phyloP scores from a whole-genome alignment of 2,797 vertebrate genomes.

The Schizopygopsis pylzovi region DNA sequence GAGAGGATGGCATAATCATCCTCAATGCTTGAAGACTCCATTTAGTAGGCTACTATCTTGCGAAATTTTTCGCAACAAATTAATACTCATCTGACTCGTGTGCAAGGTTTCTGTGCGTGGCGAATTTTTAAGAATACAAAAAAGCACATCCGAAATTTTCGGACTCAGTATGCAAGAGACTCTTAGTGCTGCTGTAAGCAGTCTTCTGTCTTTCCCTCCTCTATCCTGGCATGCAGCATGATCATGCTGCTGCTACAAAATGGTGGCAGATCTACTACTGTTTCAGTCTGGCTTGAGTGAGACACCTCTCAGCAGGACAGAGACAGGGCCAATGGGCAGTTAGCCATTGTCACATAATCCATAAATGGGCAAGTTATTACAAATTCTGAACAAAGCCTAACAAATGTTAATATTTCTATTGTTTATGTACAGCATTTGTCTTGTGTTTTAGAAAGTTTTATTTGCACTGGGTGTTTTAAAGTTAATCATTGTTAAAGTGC shows the following conservation, averaged over 20 bases:
- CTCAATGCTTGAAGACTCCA: too few relatives aligned
- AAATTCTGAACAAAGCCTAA: neutral
- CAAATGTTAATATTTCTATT: neutral
- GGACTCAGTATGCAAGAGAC: too few relatives aligned
- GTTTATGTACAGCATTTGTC: neutral
- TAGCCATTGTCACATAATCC: conserved; percentile 38
- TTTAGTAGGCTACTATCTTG: too few relatives aligned
- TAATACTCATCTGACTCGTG: too few relatives aligned
- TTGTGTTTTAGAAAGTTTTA: neutral
- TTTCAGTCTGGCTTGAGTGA: conserved; percentile 62
- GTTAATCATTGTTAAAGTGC: neutral
- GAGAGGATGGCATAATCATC: too few relatives aligned
- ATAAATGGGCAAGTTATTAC: conserved; percentile 1
- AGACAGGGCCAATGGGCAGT: conserved; percentile 23
- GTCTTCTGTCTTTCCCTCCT: conserved; percentile 53
- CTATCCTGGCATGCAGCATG: conserved; percentile 65
- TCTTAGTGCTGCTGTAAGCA: conserved; percentile 29
- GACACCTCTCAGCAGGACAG: conserved; percentile 59
- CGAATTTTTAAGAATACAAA: too few relatives aligned
- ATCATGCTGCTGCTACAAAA: conserved; percentile 76
- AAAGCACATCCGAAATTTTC: too few relatives aligned
- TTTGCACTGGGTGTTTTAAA: neutral
- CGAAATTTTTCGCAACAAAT: too few relatives aligned
- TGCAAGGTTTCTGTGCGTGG: too few relatives aligned
- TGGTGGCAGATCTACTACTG: conserved; percentile 71